phyloP scores from a whole-genome alignment of 64 coral and sea anemone genomes.

The Hydrozoanthus tunicans region DNA sequence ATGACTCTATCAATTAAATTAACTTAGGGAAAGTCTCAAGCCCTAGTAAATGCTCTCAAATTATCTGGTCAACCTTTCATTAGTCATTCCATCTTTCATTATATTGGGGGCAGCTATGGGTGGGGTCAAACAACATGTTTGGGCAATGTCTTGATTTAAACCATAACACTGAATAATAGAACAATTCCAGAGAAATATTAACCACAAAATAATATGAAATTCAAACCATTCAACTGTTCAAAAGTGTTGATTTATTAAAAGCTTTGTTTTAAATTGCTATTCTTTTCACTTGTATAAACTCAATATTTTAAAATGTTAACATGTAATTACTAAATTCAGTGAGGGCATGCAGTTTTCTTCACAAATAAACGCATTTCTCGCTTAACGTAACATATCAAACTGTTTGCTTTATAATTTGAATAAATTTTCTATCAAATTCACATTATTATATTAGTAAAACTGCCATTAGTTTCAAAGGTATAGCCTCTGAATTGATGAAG shows the following conservation, averaged over 20 bases:
- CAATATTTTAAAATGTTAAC: not conserved
- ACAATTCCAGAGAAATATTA: slow-evolving; percentile 39
- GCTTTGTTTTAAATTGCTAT: not conserved
- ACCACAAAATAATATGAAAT: slow-evolving; percentile 18
- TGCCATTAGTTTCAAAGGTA: too few relatives aligned
- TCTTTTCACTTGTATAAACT: slow-evolving; percentile 35
- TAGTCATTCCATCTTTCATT: slow-evolving; percentile 17
- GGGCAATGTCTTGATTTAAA: slow-evolving; percentile 22
- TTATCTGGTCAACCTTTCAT: slow-evolving; percentile 3
- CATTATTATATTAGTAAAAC: too few relatives aligned
- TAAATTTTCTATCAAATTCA: too few relatives aligned
- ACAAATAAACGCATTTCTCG: not conserved
- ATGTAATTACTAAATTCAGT: slow-evolving; percentile 32
- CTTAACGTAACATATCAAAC: too few relatives aligned
- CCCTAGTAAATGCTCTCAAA: slow-evolving; percentile 42
- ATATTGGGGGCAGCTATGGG: not conserved
- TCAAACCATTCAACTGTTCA: not conserved
- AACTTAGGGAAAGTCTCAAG: slow-evolving; percentile 29
- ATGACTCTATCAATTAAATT: slow-evolving; percentile 24
- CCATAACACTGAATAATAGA: slow-evolving; percentile 47
- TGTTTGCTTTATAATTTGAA: too few relatives aligned
- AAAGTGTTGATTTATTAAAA: slow-evolving; percentile 8
- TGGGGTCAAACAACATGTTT: slow-evolving; percentile 8
- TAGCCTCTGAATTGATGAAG: too few relatives aligned
- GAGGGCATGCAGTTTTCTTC: slow-evolving; percentile 40